A percentile compares a stretch with the other conserved stretches of the same genome.
Evolutionary conservation across 1,140 invertebrate species (phyloP).

Genomic region (Pogonognathellus flavescens): DNA sequence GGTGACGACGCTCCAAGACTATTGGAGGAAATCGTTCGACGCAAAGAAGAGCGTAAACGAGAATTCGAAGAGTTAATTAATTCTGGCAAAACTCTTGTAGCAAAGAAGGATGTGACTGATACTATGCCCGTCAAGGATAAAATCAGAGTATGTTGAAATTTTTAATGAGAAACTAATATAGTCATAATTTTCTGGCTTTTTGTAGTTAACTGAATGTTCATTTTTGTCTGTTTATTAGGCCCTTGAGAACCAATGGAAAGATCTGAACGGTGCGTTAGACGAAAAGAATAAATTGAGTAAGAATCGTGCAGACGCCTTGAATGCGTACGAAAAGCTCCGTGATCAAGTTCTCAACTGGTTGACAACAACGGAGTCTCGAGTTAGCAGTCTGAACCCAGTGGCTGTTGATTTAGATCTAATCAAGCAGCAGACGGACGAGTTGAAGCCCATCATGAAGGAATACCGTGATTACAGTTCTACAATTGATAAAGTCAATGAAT

Average conservation of each 20-base stretch:
- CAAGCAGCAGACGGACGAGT: slow-evolving; percentile 61
- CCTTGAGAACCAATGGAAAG: slow-evolving; percentile 89
- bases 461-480: slow-evolving; percentile 87
- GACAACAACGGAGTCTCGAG: slow-evolving; percentile 80
- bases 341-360: slow-evolving; percentile 90
- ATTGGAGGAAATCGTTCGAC: slow-evolving; percentile 74
- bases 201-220: background rate
- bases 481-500: slow-evolving; percentile 92
- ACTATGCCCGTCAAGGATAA: slow-evolving; percentile 86
- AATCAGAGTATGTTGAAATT: slow-evolving; percentile 76
- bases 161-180: too few relatives aligned
- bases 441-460: slow-evolving; percentile 86
- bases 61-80: slow-evolving; percentile 83
- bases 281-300: slow-evolving; percentile 87
- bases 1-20: slow-evolving; percentile 79
- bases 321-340: slow-evolving; percentile 86
- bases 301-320: slow-evolving; percentile 84
- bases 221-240: slow-evolving; percentile 71
- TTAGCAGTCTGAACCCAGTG: slow-evolving; percentile 56
- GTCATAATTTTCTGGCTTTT: too few relatives aligned
- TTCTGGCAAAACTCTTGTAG: slow-evolving; percentile 85
- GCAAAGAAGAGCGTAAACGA: slow-evolving; percentile 74
- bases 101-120: slow-evolving; percentile 91
- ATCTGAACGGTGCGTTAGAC: slow-evolving; percentile 79
- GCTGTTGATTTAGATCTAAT: slow-evolving; percentile 63